Evolutionary conservation across 2,113 vertebrate species (phyloP), one percentile per base, ranked within the genome.

Genomic region (Poeciliopsis prolifica): DNA sequence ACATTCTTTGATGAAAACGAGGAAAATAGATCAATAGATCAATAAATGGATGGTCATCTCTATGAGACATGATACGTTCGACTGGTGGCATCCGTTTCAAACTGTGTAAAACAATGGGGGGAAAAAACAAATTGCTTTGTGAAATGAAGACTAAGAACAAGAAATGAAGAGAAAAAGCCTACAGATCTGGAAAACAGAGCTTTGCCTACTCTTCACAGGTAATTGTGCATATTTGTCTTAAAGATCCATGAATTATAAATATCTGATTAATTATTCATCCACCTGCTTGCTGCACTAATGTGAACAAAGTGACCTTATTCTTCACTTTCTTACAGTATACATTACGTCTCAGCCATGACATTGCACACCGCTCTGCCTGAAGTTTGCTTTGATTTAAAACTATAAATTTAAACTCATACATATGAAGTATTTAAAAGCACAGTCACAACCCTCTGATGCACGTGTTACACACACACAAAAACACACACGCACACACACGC

Each of bases 141-240:
- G 40, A 42, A 42, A 42, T 42, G 15, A 42, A 42, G 40, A 15
- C 14, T 14, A 42, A 42, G 61, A 30, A 10, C 1, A 7, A 31
- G 70, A 24, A 22, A 5, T 14, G 4, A 15, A 9, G 10, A 40
- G 2, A 54, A 71, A 79, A 70, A 82, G 72, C 10, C 42, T n/a
- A 69, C 29, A 29, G 26, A 58, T 68, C 37, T 67, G 8, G 65
- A 70, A 72, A 62, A 51, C n/a, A 17, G 7, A 61, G n/a, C 15
- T 81, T 75, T 78, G 42, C 44, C 66, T 84, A 42, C 64, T 84
- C 58, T 89, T 92, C 80, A 72, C 68, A 77, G 72, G 80, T 90
- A 92, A 93, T 91, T 89, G 89, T 82, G 88, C 81, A 90, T 92
- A 93, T 94, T 93, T 94, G 87, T 93, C 87, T 92, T 92, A 91